Evolutionary conservation across 2,888 invertebrate species (phyloP).

Genomic region (Thera britannica): DNA sequence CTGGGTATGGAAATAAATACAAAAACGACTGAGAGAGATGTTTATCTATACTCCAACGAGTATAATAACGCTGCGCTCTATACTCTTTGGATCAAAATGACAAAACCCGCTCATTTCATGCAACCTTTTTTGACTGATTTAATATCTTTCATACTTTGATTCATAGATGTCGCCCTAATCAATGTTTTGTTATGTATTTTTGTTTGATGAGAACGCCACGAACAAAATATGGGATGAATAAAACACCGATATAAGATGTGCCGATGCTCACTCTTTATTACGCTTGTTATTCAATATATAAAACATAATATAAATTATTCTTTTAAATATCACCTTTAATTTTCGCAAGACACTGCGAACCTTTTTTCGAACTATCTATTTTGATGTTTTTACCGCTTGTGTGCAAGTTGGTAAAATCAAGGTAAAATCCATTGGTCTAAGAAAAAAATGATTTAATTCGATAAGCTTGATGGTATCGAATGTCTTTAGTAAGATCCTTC

Average conservation of each 20-base stretch:
- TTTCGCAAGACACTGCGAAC: slow-evolving; percentile 62
- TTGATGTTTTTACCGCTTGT: slow-evolving; percentile 16
- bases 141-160: too few relatives aligned
- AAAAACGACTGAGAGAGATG: too few relatives aligned
- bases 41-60: too few relatives aligned
- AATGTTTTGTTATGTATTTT: too few relatives aligned
- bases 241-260: slow-evolving; percentile 78
- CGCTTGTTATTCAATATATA: slow-evolving; percentile 82
- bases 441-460: slow-evolving; percentile 1
- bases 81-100: too few relatives aligned
- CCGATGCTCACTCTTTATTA: slow-evolving; percentile 84
- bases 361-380: slow-evolving; percentile 27
- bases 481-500: not conserved
- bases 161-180: too few relatives aligned
- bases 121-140: too few relatives aligned
- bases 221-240: slow-evolving; percentile 53
- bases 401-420: slow-evolving; percentile 13
- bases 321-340: slow-evolving; percentile 76
- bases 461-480: not conserved
- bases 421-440: slow-evolving; percentile 7
- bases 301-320: slow-evolving; percentile 82
- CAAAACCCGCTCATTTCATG: too few relatives aligned
- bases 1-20: not conserved
- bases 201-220: slow-evolving; percentile 27
- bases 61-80: too few relatives aligned